Evolutionary conservation across 2,113 vertebrate species (phyloP), one percentile per base, ranked within the genome.

Genomic region (Crypturellus undulatus): DNA sequence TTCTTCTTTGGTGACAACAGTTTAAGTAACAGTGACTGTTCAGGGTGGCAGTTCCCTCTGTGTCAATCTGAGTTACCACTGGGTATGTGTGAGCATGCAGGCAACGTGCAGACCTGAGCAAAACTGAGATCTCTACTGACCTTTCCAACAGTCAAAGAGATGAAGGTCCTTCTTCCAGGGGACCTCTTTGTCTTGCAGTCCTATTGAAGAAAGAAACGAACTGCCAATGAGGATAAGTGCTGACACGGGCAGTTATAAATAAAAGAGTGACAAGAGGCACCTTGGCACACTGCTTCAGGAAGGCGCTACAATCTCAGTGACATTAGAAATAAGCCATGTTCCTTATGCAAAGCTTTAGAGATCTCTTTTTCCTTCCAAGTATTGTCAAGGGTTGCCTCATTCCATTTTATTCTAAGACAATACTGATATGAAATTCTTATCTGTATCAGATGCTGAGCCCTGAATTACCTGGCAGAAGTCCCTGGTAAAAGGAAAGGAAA

Each of bases 131-230:
- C 88, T 20, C 56, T 24, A 80, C 96, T 80, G 77, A 97, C 97
- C 98, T 98, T 98, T 98, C 98, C 98, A 98, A 5, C 97, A 97
- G 69, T 97, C 88, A 38, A 98, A 98, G 51, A 98, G 97, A 75
- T 96, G 96, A 89, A 85, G 94, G 87, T 99, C 98, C 40, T 90
- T 98, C 87, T 98, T 99, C 98, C 98, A 99, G 25, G 98, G 92
- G 32, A 98, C 43, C 5, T 97, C 96, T 95, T 98, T 99, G 21
- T 96, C 97, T 94, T 99, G 98, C 88, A 99, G 98, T 22, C 98
- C 98, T 98, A 42, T 20, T 56, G 18, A 76, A 43, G 52, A 68
- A 76, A 76, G 88, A 12, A 77, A 58, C 3, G 2, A 81, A 20
- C 24, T 30, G 58, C 22, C 89, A 76, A 64, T 62, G n/a, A 52